Evolutionary conservation across 2,888 invertebrate species (phyloP), one percentile per base, ranked within the genome.

Genomic region (Paralinhomoeus sp.): DNA sequence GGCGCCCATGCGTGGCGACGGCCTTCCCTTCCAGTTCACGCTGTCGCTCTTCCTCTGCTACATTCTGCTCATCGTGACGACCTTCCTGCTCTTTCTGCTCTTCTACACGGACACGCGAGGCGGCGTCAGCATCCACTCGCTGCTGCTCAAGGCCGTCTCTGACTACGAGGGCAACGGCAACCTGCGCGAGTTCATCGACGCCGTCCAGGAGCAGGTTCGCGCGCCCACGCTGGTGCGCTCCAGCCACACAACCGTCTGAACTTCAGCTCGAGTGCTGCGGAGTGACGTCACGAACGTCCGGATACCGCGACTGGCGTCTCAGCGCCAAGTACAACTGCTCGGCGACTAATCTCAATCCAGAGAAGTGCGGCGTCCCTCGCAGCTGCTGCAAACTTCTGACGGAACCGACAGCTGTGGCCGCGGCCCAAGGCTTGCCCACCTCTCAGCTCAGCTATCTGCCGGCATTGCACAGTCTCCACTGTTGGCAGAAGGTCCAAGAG

Each of bases 191-290:
- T 49, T 60, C 31, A 53, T 61, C 43, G 61, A 61, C 45, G 50
- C 56, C 34, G 24, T 60, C 20, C 61, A 61, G 44, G 53, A 54
- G 43, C 55, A 61, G 49, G 60, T 60, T 37, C 40, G 42, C 31
- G 31, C 31, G 31, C 31, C 9, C n/a, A n/a, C n/a, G n/a, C n/a
- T n/a, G n/a, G n/a, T n/a, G n/a, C n/a, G n/a, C n/a, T n/a, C n/a
- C n/a, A n/a, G n/a, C n/a, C n/a, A n/a, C n/a, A n/a, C n/a, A n/a
- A n/a, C n/a, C n/a, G n/a, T n/a, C n/a, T n/a, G n/a, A n/a, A n/a
- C 37, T 44, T 41, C 54, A 67, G 67, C 50, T 67, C 36, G 54
- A 59, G 41, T 67, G 67, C 46, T 67, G 67, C 47, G 67, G 67
- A 15, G 59, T 62, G 2, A 54, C 55, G 1, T 60, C 60, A 1